These are phyloP conservation scores for Atta texana DNA, from an alignment of 1,140 invertebrate species.

Conservation along the genomic window DNA sequence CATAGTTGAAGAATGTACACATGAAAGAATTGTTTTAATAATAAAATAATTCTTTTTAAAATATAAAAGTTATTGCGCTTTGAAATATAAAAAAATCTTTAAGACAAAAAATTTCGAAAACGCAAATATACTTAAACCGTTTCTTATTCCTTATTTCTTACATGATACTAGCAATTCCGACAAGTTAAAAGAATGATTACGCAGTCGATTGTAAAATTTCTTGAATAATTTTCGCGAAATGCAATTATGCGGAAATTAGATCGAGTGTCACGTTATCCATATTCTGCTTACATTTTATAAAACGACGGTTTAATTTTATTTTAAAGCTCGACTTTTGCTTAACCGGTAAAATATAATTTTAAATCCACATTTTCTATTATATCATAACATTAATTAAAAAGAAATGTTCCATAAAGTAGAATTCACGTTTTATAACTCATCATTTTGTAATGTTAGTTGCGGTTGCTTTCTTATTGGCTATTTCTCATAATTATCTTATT, in stretches of 20 bases:
- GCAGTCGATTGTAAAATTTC: neutral
- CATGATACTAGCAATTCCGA: neutral
- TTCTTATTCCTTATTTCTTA: neutral
- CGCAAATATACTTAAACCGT: neutral
- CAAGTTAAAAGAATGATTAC: conserved; percentile 31
- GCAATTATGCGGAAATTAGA: conserved; percentile 37
- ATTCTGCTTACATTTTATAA: conserved; percentile 4
- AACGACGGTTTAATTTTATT: neutral
- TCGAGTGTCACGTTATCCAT: neutral
- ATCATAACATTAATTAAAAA: neutral
- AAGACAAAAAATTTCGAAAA: neutral
- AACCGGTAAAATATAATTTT: neutral
- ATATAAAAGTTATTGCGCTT: neutral
- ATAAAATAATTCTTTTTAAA: neutral
- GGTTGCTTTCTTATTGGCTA: neutral
- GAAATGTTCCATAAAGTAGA: neutral
- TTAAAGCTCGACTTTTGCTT: neutral
- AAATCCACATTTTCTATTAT: neutral
- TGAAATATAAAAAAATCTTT: neutral
- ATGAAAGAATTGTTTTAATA: neutral
- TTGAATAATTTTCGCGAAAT: conserved; percentile 23
- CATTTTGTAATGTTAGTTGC: neutral
- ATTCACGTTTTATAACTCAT: neutral
- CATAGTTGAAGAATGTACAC: neutral
- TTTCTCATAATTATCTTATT: neutral